A percentile compares a stretch with the other conserved stretches of the same genome.
Conservation (phyloP, 2,888 invertebrate species). For the Xiphydria camelus region DNA sequence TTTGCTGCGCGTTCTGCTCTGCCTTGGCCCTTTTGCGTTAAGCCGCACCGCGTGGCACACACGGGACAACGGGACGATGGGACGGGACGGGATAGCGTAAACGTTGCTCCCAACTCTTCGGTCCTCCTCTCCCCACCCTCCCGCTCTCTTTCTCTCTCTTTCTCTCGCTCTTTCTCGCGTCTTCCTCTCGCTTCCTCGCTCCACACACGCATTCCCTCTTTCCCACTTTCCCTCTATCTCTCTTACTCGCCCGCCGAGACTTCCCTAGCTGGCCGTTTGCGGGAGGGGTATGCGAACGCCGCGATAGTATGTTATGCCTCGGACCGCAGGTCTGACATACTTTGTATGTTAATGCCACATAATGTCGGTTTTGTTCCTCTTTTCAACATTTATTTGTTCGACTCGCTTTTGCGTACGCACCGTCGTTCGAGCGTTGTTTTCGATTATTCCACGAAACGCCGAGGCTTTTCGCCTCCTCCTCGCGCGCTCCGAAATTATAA, state of each 20-base stretch:
- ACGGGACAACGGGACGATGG: constrained; percentile 37
- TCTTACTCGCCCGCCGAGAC: constrained; percentile 11
- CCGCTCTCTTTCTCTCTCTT: constrained; percentile 15
- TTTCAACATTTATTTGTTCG: constrained; percentile 56
- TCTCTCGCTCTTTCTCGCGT: constrained; percentile 16
- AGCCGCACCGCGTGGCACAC: constrained; percentile 52
- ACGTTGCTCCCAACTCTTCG: constrained; percentile 28
- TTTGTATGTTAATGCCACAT: constrained; percentile 59
- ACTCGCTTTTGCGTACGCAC: constrained; percentile 37
- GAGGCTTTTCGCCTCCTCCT: background rate
- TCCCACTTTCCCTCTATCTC: constrained; percentile 16
- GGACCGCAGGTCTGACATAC: constrained; percentile 55
- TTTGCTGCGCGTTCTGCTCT: constrained; percentile 39
- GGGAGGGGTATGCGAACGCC: constrained; percentile 47
- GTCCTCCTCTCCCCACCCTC: constrained; percentile 12
- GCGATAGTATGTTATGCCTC: constrained; percentile 55
- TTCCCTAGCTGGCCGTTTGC: constrained; percentile 19
- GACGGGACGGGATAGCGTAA: constrained; percentile 44
- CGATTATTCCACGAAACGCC: constrained; percentile 18
- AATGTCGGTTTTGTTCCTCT: constrained; percentile 57
- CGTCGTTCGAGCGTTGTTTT: constrained; percentile 14
- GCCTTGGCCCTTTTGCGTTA: constrained; percentile 46
- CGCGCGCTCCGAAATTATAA: background rate
- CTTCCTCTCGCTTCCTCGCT: constrained; percentile 23
- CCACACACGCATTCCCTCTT: constrained; percentile 26